Evolutionary conservation across 2,888 invertebrate genomes (phyloP), one percentile per base, ranked within the genome.

Genomic region (Cantharis rustica): DNA sequence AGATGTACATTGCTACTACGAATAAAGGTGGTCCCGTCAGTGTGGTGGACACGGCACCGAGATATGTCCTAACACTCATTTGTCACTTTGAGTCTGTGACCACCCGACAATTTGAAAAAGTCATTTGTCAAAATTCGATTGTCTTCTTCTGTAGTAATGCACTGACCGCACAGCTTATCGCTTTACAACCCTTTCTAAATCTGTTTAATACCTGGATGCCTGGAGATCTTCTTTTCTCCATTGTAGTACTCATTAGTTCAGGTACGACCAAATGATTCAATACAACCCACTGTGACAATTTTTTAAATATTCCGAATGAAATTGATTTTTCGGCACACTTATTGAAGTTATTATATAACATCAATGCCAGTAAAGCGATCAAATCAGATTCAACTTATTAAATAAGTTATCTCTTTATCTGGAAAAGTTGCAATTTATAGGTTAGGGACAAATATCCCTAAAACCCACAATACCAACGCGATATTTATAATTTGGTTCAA

Each of bases 61-160:
- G 85, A 86, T 84, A 81, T 88, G 87, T 87, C 87, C 84, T 85
- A 86, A 87, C 86, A 88, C 77, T 86, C 88, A 88, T 88, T 88
- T 88, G 88, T 88, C 88, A 88, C 86, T 84, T 80, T 79, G 81
- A 82, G 82, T 82, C 82, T 82, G 80, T 85, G 86, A 85, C 86
- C 87, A 87, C 86, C 86, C 86, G 84, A 86, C 85, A 86, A 86
- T 84, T 84, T 85, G 84, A 85, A 86, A 87, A 86, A 86, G 86
- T 86, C 87, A 88, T 88, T 88, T 88, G 87, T 88, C 87, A 88
- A 87, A 86, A 79, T 83, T 78, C 85, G 84, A 87, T 87, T 87
- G 86, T 87, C 86, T 86, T 80, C 84, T 80, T 79, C 81, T 82
- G 83, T 83, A 83, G 83, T 84, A 83, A 85, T 84, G 85, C 81